These are phyloP conservation scores for Perizoma flavofasciatum DNA, from an alignment of 2,888 invertebrate species.

Conservation along the genomic window DNA sequence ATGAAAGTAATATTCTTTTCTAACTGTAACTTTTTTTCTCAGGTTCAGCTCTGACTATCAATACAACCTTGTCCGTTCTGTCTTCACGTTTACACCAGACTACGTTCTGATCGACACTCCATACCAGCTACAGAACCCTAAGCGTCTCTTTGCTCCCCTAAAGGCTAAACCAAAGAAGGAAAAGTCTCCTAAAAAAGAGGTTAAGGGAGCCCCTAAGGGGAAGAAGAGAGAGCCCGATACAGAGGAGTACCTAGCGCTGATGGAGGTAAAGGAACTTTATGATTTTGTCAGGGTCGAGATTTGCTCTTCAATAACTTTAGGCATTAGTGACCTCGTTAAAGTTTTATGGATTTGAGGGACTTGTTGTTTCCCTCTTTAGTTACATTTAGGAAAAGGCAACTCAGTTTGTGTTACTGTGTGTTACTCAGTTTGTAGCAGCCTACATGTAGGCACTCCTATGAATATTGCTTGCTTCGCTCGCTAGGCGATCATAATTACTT, in stretches of 20 bases:
- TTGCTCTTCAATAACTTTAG: no score
- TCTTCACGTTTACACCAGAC: constrained; percentile 69
- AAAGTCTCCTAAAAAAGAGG: constrained; percentile 56
- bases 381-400: no score
- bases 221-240: constrained; percentile 61
- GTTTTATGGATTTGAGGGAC: no score
- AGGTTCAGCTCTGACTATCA: constrained; percentile 77
- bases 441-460: no score
- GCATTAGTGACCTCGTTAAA: no score
- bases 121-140: constrained; percentile 63
- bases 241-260: constrained; percentile 60
- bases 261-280: constrained; percentile 52
- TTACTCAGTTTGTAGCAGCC: no score
- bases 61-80: constrained; percentile 66
- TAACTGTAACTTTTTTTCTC: background rate
- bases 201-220: constrained; percentile 44
- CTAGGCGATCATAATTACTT: no score
- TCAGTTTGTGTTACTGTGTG: no score
- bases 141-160: constrained; percentile 52
- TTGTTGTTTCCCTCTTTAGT: no score
- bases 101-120: constrained; percentile 62
- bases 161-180: constrained; percentile 59
- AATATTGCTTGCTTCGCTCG: no score
- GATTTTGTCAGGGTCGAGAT: no score
- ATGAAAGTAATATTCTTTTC: no score